phyloP scores from a whole-genome alignment of 92 coral and sea anemone species.

The Chrysogorgia sp. region DNA sequence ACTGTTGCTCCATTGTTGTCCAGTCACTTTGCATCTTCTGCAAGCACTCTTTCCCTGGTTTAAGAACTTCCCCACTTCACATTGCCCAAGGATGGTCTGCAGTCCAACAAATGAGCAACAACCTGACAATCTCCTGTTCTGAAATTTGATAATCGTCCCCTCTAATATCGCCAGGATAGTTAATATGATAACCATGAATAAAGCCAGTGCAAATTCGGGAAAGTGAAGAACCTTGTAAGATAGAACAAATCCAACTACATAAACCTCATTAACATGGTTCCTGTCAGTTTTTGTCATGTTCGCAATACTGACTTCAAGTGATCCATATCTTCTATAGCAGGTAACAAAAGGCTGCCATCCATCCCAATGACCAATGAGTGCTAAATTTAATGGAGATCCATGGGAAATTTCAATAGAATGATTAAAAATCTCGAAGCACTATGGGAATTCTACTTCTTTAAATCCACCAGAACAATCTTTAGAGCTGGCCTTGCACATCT shows the following conservation, averaged over 20 bases:
- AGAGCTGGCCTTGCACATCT: constrained; percentile 54
- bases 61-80: constrained; percentile 68
- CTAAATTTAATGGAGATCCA: constrained; percentile 49
- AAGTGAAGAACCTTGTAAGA: constrained; percentile 55
- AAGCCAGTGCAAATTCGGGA: constrained; percentile 60
- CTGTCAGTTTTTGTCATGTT: constrained; percentile 65
- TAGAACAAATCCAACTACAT: constrained; percentile 68
- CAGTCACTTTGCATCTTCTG: constrained; percentile 65
- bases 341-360: constrained; percentile 66
- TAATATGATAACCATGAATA: constrained; percentile 53
- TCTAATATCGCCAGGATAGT: constrained; percentile 31
- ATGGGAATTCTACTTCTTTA: constrained; percentile 35
- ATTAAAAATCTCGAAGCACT: constrained; percentile 19
- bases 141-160: constrained; percentile 19
- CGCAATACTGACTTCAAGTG: constrained; percentile 65
- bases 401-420: constrained; percentile 1
- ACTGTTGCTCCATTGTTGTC: constrained; percentile 49
- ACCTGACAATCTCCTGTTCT: constrained; percentile 53
- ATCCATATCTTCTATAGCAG: constrained; percentile 62
- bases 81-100: constrained; percentile 76
- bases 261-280: constrained; percentile 59
- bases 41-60: constrained; percentile 70
- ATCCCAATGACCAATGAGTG: constrained; percentile 70
- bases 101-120: constrained; percentile 57
- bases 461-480: constrained; percentile 22